phyloP scores from a whole-genome alignment of 2,888 invertebrate genomes.

The Vannuccia rotundouncinata region DNA sequence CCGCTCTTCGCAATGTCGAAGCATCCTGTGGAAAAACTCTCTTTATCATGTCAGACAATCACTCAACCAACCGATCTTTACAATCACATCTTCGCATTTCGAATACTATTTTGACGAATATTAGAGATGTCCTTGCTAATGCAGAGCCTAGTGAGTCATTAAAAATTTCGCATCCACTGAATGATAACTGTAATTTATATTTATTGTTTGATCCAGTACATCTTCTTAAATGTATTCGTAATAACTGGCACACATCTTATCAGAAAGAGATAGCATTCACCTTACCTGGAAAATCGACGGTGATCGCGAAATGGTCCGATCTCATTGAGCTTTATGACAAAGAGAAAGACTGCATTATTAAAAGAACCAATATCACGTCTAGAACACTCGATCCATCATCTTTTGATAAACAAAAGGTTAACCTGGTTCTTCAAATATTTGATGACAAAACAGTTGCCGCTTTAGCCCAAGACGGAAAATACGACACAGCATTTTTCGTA shows the following conservation, averaged over 20 bases:
- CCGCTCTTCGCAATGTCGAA: slow-evolving; percentile 22
- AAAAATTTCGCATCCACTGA: slow-evolving; percentile 25
- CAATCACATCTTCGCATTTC: slow-evolving; percentile 14
- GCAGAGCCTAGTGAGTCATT: slow-evolving; percentile 20
- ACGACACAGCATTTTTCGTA: slow-evolving; percentile 27
- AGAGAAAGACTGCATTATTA: slow-evolving; percentile 25
- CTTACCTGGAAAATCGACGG: slow-evolving; percentile 14
- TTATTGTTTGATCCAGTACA: slow-evolving; percentile 30
- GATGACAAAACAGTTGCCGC: slow-evolving; percentile 29
- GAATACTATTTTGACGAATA: slow-evolving; percentile 19
- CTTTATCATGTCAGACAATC: slow-evolving; percentile 30
- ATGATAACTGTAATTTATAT: slow-evolving; percentile 25
- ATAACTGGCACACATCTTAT: slow-evolving; percentile 31
- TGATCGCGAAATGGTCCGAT: slow-evolving; percentile 21
- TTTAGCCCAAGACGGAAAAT: slow-evolving; percentile 27
- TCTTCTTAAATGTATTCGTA: slow-evolving; percentile 35
- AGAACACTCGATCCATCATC: slow-evolving; percentile 28
- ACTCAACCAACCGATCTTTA: background rate
- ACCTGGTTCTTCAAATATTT: slow-evolving; percentile 21
- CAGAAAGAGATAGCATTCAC: slow-evolving; percentile 12
- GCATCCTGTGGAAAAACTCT: slow-evolving; percentile 30
- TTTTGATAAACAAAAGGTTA: slow-evolving; percentile 23
- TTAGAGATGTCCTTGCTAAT: slow-evolving; percentile 27
- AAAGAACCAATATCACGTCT: slow-evolving; percentile 22
- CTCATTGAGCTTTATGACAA: slow-evolving; percentile 32